Base-by-base conservation (phyloP, 2,113 vertebrate genomes). In the Amphiprion percula region DNA sequence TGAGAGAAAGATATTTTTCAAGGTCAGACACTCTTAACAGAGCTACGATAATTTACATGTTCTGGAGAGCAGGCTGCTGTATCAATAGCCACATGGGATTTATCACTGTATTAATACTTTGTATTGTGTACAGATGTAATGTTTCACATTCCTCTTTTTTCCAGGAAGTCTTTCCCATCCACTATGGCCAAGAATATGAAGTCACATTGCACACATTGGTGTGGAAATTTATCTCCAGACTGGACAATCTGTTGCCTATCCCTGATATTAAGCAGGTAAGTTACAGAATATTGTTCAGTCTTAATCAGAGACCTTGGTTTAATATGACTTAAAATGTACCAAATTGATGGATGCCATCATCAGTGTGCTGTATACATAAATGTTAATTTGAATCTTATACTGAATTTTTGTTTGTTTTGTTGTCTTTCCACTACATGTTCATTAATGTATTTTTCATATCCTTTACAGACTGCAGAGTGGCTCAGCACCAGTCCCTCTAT, bases 141-240 rank as follows among this genome's bases (percentile, higher is more conserved):
- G 26, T 26, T 26, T 3, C 26, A 26, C 26, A 2, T 26, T 26
- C 26, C 2, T 26, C 26, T 26, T 26, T 28, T 6, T 0, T 19
- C 15, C 60, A 85, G 79, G 83, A 86, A 4, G 69, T 78, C 41
- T 86, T 82, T 10, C 71, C 71, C 3, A 10, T 75, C 47, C 58
- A 86, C 49, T 86, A 79, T 33, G 79, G 79, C 19, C 52, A 68
- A 33, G n/a, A 66, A 47, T 80, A 77, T 77, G 72, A 74, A 41
- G 59, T 58, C 12, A 70, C 47, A n/a, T 16, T 80, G 16, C 41
- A 74, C 5, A 30, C 47, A 24, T 49, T 83, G 28, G 54, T 84
- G 0, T 84, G 85, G 85, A 83, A 80, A 77, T 87, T 87, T 64
- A 87, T 84, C 59, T 84, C 77, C 23, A 80, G 37, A 61, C 15